Percentiles rank a stretch among this genome's conserved stretches.
These are phyloP conservation scores for Scaptomyza pallida DNA, from an alignment of 1,140 invertebrate genomes.

Conservation along the genomic window DNA sequence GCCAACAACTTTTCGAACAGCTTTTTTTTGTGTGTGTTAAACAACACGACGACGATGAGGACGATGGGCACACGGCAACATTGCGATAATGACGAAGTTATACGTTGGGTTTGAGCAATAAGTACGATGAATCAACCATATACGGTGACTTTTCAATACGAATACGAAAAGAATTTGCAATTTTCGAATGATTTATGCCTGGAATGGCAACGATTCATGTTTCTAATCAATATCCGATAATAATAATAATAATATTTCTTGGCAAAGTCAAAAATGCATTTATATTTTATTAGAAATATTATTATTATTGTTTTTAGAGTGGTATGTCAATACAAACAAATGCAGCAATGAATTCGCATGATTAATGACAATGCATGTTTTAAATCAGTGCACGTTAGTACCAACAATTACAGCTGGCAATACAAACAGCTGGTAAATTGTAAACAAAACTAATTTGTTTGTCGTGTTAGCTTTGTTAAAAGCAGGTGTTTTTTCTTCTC, in stretches of 20 bases:
- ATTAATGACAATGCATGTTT: not conserved
- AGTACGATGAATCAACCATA: constrained; percentile 31
- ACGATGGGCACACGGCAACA: constrained; percentile 57
- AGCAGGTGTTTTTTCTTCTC: constrained; percentile 8
- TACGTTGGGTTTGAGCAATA: constrained; percentile 43
- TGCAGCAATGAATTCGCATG: not conserved
- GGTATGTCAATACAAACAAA: not conserved
- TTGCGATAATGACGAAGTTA: constrained; percentile 61
- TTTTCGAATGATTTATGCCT: constrained; percentile 14
- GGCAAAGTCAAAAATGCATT: not conserved
- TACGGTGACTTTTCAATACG: constrained; percentile 18
- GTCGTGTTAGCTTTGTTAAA: constrained; percentile 9
- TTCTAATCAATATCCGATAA: not conserved
- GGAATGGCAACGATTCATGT: not conserved
- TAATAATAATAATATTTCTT: not conserved
- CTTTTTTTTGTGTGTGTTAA: constrained; percentile 55
- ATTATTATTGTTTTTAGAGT: not conserved
- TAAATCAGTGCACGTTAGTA: not conserved
- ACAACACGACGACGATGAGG: constrained; percentile 20
- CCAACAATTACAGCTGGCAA: constrained; percentile 13
- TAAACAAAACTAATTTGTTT: constrained; percentile 21
- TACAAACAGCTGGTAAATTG: constrained; percentile 33
- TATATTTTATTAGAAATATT: constrained; percentile 1
- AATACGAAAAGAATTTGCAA: constrained; percentile 13
- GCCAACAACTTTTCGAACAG: constrained; percentile 64